These are phyloP conservation scores for Elanus axillaris DNA, from an alignment of 2,113 vertebrate species.

Conservation along the genomic window DNA sequence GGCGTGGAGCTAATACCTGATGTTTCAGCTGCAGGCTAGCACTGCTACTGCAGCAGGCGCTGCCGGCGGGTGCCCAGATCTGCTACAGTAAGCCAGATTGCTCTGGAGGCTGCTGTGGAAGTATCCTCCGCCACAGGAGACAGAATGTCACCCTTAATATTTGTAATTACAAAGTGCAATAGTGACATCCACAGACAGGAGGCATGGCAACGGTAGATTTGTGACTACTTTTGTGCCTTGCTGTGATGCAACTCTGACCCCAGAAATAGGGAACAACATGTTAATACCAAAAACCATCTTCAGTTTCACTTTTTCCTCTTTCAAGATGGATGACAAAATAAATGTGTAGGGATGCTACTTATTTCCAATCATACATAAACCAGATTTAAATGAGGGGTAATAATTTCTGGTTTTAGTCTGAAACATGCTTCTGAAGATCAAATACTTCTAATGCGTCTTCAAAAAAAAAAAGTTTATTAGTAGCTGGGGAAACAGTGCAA, in stretches of 20 bases:
- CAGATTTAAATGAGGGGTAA: not conserved
- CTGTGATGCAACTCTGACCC: not conserved
- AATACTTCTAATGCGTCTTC: not conserved
- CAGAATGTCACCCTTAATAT: not conserved
- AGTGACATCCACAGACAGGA: not conserved
- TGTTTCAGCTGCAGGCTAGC: accelerated
- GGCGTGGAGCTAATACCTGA: accelerated
- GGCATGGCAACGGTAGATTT: not conserved
- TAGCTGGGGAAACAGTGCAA: not conserved
- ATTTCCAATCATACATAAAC: not conserved
- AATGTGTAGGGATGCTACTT: not conserved
- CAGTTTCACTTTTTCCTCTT: not conserved
- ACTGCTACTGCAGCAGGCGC: not conserved
- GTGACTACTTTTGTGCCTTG: not conserved
- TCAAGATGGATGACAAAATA: not conserved
- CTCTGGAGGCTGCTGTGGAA: not conserved
- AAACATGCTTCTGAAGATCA: not conserved
- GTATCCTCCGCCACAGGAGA: not conserved
- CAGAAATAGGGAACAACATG: not conserved
- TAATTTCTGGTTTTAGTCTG: not conserved
- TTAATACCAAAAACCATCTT: not conserved
- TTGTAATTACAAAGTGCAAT: not conserved
- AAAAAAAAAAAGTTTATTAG: not conserved
- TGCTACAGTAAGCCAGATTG: not conserved
- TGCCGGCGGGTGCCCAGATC: not conserved